Conservation (phyloP, 2,113 vertebrate species). For the Tauraco erythrolophus region DNA sequence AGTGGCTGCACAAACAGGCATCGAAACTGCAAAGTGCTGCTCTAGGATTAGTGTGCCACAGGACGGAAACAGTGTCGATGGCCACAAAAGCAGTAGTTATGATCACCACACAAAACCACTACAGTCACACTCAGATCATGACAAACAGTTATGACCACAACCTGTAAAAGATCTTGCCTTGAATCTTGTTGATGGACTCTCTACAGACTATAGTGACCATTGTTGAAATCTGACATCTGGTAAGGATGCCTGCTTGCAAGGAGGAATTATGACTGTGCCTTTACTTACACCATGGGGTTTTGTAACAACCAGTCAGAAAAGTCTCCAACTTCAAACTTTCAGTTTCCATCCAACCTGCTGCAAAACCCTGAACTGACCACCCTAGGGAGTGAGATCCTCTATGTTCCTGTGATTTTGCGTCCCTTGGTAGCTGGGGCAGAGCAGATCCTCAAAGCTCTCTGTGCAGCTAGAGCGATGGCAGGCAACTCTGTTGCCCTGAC, state of each 20-base stretch:
- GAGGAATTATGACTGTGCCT: not conserved
- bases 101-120: not conserved
- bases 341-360: not conserved
- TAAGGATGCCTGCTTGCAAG: not conserved
- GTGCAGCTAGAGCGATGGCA: not conserved
- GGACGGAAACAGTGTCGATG: accelerated
- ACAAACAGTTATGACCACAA: not conserved
- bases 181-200: not conserved
- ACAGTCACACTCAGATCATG: not conserved
- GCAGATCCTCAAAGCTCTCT: not conserved
- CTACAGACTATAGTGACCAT: not conserved
- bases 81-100: not conserved
- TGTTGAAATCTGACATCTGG: not conserved
- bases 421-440: not conserved
- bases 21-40: not conserved
- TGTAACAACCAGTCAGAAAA: not conserved
- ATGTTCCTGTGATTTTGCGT: not conserved
- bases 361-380: not conserved
- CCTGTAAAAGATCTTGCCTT: not conserved
- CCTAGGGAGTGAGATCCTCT: not conserved
- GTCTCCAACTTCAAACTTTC: not conserved
- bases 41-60: not conserved
- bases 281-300: not conserved
- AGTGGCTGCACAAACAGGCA: not conserved
- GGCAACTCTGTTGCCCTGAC: not conserved